Evolutionary conservation across 2,113 vertebrate species (phyloP).

Genomic region (Gnathochromis pfefferi): DNA sequence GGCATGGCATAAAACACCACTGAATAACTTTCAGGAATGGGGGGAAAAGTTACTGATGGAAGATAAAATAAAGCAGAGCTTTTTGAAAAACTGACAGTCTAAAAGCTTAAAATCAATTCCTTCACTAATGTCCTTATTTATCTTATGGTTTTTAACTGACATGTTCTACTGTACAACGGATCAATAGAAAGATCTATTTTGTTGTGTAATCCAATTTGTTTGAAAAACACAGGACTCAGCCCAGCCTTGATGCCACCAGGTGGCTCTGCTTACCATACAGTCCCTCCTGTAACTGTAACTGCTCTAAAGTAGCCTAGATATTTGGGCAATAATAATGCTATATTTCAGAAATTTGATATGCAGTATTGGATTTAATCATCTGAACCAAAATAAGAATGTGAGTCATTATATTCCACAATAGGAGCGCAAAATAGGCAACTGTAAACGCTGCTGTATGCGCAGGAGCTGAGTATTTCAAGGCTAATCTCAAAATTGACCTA

Average conservation of each 20-base stretch:
- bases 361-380: neutral
- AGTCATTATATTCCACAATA: neutral
- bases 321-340: neutral
- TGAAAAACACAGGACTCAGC: neutral
- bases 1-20: neutral
- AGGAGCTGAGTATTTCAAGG: neutral
- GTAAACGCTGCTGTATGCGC: neutral
- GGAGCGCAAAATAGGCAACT: neutral
- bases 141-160: neutral
- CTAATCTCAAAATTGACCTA: neutral
- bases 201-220: neutral
- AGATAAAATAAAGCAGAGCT: neutral
- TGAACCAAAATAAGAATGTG: neutral
- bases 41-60: no score
- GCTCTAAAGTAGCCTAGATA: neutral
- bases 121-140: neutral
- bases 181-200: constrained; percentile 2
- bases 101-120: constrained; percentile 3
- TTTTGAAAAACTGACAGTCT: neutral
- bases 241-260: constrained; percentile 39
- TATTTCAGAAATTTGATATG: neutral
- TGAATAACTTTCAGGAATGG: neutral
- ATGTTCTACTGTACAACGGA: neutral
- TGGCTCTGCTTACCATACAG: constrained; percentile 39
- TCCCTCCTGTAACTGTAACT: neutral